A percentile compares a stretch with the other conserved stretches of the same genome.
Evolutionary conservation across 2,797 vertebrate genomes (phyloP).

Genomic region (Muscicapa comitata): DNA sequence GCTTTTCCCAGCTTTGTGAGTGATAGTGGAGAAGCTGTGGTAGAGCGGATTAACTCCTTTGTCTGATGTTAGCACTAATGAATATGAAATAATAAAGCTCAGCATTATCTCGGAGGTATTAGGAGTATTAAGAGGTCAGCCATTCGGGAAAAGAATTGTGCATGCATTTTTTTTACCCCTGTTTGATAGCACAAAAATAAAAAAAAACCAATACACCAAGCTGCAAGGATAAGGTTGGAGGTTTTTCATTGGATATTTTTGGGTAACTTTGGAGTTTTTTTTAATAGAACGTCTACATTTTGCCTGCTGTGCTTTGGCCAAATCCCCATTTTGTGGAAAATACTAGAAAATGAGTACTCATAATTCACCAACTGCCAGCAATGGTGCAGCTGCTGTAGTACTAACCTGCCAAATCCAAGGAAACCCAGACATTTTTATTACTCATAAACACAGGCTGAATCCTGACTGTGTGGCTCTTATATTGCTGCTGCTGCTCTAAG

Average conservation of each 20-base stretch:
- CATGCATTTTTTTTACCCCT: background rate
- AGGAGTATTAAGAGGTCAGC: background rate
- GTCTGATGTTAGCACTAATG: background rate
- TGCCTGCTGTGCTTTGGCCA: background rate
- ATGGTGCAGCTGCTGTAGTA: background rate
- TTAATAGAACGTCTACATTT: background rate
- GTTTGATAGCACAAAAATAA: background rate
- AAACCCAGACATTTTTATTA: background rate
- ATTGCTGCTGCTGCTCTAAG: background rate
- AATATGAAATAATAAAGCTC: background rate
- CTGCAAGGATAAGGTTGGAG: background rate
- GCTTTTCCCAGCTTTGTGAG: background rate
- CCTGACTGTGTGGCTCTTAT: background rate
- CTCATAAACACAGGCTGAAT: background rate
- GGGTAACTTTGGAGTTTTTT: rapidly evolving
- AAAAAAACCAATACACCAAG: background rate
- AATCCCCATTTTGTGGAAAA: background rate
- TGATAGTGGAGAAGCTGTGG: background rate
- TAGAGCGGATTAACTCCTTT: background rate
- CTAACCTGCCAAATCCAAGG: background rate
- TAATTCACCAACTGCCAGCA: background rate
- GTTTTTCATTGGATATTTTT: background rate
- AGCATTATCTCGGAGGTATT: background rate
- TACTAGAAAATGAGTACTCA: background rate
- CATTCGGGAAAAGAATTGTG: background rate